A percentile compares a stretch with the other conserved stretches of the same genome.
phyloP scores from a whole-genome alignment of 2,113 vertebrate species.

The Chloroceryle aenea region DNA sequence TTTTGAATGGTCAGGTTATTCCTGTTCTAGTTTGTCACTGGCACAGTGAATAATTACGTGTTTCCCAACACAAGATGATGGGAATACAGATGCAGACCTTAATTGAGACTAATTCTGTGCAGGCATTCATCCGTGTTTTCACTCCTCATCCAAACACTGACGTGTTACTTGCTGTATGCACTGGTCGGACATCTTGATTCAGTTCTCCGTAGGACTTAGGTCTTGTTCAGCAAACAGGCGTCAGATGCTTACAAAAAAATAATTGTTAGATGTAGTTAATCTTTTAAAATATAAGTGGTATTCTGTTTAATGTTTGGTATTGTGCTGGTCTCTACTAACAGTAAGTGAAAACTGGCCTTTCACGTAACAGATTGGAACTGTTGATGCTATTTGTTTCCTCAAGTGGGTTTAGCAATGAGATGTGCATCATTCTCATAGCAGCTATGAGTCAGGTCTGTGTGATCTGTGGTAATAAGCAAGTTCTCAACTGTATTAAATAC shows the following conservation, averaged over 20 bases:
- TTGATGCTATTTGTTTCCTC: background rate
- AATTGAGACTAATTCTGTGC: background rate
- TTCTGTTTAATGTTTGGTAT: background rate
- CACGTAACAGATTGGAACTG: background rate
- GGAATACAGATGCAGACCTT: background rate
- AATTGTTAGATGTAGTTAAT: background rate
- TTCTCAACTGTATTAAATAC: background rate
- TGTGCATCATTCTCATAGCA: background rate
- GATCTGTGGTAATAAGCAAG: background rate
- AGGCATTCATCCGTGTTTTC: background rate
- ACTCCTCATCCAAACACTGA: background rate
- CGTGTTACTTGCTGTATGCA: rapidly evolving
- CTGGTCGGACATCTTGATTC: background rate
- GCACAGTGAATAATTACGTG: background rate
- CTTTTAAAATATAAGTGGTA: background rate
- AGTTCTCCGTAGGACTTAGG: background rate
- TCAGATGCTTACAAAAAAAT: background rate
- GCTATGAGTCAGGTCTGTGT: background rate
- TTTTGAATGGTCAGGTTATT: background rate
- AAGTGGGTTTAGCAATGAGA: background rate
- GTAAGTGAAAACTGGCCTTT: background rate
- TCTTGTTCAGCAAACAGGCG: background rate
- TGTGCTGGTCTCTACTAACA: background rate
- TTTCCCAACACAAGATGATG: background rate
- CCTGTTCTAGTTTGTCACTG: background rate